Conservation (phyloP, 2,888 invertebrate species). For the Anodontia alba region DNA sequence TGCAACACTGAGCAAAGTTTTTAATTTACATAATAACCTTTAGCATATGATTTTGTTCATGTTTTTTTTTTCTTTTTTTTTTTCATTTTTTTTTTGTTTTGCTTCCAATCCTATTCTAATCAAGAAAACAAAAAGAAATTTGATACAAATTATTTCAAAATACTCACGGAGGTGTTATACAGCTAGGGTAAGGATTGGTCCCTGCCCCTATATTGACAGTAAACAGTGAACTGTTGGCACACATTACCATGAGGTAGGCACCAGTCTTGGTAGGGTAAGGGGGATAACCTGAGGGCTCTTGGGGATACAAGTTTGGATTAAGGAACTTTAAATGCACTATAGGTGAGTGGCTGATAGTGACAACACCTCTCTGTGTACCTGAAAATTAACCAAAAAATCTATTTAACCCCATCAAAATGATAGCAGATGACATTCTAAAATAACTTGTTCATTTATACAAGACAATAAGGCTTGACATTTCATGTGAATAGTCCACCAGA, state of each 20-base stretch:
- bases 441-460: no score
- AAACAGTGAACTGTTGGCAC: slow-evolving; percentile 69
- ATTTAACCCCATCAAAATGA: no score
- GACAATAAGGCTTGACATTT: no score
- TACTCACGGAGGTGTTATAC: slow-evolving; percentile 45
- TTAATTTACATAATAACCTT: no score
- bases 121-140: no score
- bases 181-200: slow-evolving; percentile 38
- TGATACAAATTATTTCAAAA: background rate
- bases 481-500: no score
- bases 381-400: background rate
- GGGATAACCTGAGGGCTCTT: slow-evolving; percentile 64
- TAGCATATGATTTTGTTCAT: no score
- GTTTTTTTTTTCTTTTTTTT: no score
- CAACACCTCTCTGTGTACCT: slow-evolving; percentile 74
- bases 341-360: slow-evolving; percentile 62
- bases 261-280: slow-evolving; percentile 69
- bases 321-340: slow-evolving; percentile 73
- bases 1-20: no score
- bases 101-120: no score
- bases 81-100: no score
- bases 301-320: slow-evolving; percentile 73
- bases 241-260: slow-evolving; percentile 69
- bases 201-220: slow-evolving; percentile 54
- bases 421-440: no score